Base-by-base conservation (phyloP, 2,888 invertebrate species). In the Protonemura montana region DNA sequence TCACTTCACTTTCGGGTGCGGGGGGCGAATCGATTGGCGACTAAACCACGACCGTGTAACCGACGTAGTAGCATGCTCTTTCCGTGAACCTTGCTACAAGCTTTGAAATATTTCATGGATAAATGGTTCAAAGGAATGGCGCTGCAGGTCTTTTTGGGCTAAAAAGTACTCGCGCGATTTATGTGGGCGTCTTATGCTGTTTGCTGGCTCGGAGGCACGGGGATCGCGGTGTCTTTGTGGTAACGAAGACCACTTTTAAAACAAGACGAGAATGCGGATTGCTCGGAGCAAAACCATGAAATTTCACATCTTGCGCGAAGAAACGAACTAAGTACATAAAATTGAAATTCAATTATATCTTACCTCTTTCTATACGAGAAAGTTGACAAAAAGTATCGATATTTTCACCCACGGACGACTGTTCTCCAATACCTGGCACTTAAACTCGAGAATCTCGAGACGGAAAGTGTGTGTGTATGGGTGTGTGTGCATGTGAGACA, bases 131-230 rank as follows among this genome's bases (percentile, higher is more conserved):
- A 59, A 59, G 59, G 59, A 21, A 59, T 59, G 21, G 59, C 59
- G 6, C 21, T 21, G 59, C 35, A 21, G 21, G 59, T 59, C 59
- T 35, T 35, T 35, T 21, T 21, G 41, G 21, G 59, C 59, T 59
- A 59, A 59, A 59, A 59, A 59, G 59, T 59, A 59, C 10, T 59
- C 59, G 59, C 59, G 59, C 59, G 59, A 59, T 59, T 59, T 59
- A 59, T 59, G 59, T 21, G 13, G 16, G 59, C 59, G 59, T 59
- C 59, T 59, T 59, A 59, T 13, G 41, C 41, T 41, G 41, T 41
- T 7, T 59, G 59, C 21, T 7, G 59, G 59, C 21, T 10, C 59
- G 13, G 59, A 13, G 16, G 21, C 2, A 41, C 41, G 5, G 41
- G 41, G 41, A 13, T 41, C 41, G 41, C 59, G 59, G 6, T 21